phyloP scores from a whole-genome alignment of 2,113 vertebrate genomes.

The Triplophysa siluroides region DNA sequence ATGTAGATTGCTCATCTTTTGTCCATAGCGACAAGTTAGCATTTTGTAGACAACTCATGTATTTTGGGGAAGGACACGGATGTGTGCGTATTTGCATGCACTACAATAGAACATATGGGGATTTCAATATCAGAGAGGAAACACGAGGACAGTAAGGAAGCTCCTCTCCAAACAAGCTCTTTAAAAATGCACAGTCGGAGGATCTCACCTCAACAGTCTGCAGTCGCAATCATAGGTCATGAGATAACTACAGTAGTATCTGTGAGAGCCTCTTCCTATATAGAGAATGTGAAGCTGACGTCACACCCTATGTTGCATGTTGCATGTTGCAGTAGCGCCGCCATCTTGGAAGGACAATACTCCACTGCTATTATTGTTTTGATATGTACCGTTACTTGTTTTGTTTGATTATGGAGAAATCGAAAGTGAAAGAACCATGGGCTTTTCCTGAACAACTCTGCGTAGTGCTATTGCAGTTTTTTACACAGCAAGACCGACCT shows the following conservation, averaged over 20 bases:
- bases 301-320: no score
- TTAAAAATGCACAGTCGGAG: conserved; percentile 18
- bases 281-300: no score
- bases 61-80: not conserved
- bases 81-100: conserved; percentile 1
- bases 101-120: conserved; percentile 17
- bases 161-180: conserved; percentile 27
- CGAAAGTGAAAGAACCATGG: no score
- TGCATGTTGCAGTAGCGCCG: no score
- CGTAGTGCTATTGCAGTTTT: no score
- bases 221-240: conserved; percentile 6
- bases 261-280: no score
- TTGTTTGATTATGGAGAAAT: no score
- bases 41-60: not conserved
- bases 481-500: no score
- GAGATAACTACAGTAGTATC: conserved; percentile 17
- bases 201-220: conserved; percentile 17
- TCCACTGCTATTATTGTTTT: no score
- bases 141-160: conserved; percentile 4
- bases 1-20: not conserved
- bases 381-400: no score
- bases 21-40: not conserved
- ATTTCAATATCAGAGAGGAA: conserved; percentile 37
- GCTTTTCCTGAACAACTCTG: no score
- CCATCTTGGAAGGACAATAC: no score